phyloP scores from a whole-genome alignment of 2,113 vertebrate species.

The Raja brachyura region DNA sequence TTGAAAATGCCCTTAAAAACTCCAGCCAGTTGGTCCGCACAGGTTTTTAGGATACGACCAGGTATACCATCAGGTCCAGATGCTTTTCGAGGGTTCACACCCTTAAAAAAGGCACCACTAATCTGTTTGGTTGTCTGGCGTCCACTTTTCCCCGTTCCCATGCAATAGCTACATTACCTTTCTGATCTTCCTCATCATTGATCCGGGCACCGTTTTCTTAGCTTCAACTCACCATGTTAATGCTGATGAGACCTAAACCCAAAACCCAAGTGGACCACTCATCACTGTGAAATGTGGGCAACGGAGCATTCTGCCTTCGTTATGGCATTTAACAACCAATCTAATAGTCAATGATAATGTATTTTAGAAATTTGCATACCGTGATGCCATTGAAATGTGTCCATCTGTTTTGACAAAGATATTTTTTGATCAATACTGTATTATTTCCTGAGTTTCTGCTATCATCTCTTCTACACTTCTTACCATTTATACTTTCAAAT shows the following conservation, averaged over 20 bases:
- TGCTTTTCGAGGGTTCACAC: too few relatives aligned
- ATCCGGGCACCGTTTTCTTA: background rate
- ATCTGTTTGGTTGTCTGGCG: background rate
- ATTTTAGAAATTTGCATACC: background rate
- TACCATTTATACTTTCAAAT: background rate
- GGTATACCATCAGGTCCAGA: too few relatives aligned
- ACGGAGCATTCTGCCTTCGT: background rate
- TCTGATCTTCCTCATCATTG: background rate
- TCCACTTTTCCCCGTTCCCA: background rate
- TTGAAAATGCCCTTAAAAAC: too few relatives aligned
- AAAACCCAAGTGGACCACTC: background rate
- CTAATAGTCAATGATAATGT: background rate
- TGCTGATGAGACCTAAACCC: background rate
- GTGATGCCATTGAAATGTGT: background rate
- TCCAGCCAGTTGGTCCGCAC: too few relatives aligned
- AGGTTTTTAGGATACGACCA: too few relatives aligned
- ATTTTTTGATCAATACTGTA: background rate
- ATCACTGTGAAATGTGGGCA: background rate
- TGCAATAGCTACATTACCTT: background rate
- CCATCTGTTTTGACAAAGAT: background rate
- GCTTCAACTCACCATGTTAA: background rate
- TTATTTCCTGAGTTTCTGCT: background rate
- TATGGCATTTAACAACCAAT: background rate
- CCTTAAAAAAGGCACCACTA: background rate
- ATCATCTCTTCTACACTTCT: background rate